Conservation (phyloP, 2,797 vertebrate genomes). For the Acrossocheilus wenchowensis region DNA sequence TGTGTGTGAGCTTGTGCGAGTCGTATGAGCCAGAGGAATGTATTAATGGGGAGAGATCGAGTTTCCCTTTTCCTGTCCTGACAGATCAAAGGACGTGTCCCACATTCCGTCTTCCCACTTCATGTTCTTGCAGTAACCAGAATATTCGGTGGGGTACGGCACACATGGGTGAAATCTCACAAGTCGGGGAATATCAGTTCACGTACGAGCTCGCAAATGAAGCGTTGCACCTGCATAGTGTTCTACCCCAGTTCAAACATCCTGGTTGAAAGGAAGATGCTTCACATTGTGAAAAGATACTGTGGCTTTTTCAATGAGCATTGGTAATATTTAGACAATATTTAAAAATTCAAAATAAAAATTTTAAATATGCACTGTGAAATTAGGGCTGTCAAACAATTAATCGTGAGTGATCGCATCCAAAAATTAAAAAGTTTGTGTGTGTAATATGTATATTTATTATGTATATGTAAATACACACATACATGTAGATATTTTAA, state of each 20-base stretch:
- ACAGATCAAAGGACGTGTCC: constrained; percentile 74
- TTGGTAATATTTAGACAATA: neutral
- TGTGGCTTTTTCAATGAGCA: neutral
- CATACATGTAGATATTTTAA: no score
- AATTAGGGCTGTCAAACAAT: neutral
- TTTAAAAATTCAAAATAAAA: neutral
- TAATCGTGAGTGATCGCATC: neutral
- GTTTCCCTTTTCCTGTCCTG: constrained; percentile 70
- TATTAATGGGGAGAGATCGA: constrained; percentile 61
- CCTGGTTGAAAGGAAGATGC: no score
- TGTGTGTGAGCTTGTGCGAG: constrained; percentile 55
- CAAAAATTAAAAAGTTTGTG: neutral
- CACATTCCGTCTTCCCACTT: constrained; percentile 57
- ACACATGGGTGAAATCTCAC: neutral
- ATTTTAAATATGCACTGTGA: neutral
- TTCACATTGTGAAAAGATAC: no score
- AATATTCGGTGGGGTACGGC: neutral
- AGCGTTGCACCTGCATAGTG: constrained; percentile 4
- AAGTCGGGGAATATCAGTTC: neutral
- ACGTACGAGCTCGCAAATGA: neutral
- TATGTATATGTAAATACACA: no score
- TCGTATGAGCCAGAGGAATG: constrained; percentile 58
- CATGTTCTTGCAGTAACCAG: constrained; percentile 41
- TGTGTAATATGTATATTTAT: no score
- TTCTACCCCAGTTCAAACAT: no score